Conservation (phyloP, 2,113 vertebrate genomes). For the Piaya cayana region DNA sequence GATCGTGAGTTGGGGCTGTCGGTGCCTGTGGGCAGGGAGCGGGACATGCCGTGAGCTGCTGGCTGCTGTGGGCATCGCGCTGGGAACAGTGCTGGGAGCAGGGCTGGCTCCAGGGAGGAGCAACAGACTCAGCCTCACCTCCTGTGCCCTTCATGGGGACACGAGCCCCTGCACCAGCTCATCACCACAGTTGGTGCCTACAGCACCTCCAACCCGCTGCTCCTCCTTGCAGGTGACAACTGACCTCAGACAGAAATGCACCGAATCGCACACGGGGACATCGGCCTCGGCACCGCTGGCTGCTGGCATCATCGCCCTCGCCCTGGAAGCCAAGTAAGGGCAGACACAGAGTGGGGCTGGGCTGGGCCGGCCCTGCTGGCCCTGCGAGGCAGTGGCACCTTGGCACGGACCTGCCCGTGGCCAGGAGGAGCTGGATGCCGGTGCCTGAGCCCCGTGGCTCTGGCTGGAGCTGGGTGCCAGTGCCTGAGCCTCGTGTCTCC, state of each 20-base stretch:
- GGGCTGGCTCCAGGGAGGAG: background rate
- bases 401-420: accelerated
- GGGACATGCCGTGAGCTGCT: accelerated
- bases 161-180: accelerated
- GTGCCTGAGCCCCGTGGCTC: background rate
- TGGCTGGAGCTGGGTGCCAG: too few relatives aligned
- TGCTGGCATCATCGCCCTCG: constrained; percentile 95
- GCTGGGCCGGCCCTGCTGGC: accelerated
- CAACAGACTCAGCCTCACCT: accelerated
- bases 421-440: accelerated
- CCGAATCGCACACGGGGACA: constrained; percentile 93
- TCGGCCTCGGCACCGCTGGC: constrained; percentile 94
- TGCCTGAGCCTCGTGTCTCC: background rate
- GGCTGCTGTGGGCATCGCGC: accelerated
- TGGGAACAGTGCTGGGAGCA: accelerated
- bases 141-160: accelerated
- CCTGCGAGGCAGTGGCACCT: accelerated
- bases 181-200: accelerated
- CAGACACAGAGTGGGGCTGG: background rate
- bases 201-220: background rate
- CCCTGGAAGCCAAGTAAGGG: constrained; percentile 96
- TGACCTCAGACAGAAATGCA: constrained; percentile 95
- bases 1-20: constrained; percentile 83
- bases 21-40: accelerated
- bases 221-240: constrained; percentile 86